These are phyloP conservation scores for Mormyrops boulengeri DNA, from an alignment of 2,797 vertebrate genomes.

Conservation along the genomic window DNA sequence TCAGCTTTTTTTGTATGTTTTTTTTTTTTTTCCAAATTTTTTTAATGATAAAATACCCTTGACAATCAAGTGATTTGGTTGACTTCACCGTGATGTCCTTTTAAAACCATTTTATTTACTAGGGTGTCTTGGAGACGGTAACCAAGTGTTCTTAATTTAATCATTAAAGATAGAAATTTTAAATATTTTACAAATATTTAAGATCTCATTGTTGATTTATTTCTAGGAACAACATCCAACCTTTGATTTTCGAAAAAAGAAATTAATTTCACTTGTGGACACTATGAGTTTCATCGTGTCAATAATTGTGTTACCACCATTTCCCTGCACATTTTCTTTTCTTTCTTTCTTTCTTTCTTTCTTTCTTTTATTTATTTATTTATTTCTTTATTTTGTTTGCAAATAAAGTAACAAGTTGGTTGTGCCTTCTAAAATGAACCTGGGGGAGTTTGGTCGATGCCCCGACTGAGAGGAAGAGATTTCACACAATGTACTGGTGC, in stretches of 20 bases:
- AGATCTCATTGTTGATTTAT: neutral
- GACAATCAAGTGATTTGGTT: neutral
- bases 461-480: neutral
- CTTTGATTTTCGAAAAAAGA: neutral
- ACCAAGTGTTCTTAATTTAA: neutral
- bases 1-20: neutral
- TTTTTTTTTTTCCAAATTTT: neutral
- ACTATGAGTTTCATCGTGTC: neutral
- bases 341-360: neutral
- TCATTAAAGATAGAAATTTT: neutral
- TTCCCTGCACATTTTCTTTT: slow-evolving; percentile 17
- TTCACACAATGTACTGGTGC: neutral
- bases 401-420: slow-evolving; percentile 29
- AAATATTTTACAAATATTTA: neutral
- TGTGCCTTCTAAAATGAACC: neutral
- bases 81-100: neutral
- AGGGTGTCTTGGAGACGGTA: neutral
- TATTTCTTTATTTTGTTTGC: slow-evolving; percentile 43
- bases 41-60: neutral
- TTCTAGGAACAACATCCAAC: neutral
- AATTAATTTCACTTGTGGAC: neutral
- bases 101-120: neutral
- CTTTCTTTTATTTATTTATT: slow-evolving; percentile 18
- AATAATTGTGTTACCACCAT: slow-evolving; percentile 14
- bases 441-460: neutral